phyloP scores from a whole-genome alignment of 2,113 vertebrate genomes.

The Coracopsis vasa region DNA sequence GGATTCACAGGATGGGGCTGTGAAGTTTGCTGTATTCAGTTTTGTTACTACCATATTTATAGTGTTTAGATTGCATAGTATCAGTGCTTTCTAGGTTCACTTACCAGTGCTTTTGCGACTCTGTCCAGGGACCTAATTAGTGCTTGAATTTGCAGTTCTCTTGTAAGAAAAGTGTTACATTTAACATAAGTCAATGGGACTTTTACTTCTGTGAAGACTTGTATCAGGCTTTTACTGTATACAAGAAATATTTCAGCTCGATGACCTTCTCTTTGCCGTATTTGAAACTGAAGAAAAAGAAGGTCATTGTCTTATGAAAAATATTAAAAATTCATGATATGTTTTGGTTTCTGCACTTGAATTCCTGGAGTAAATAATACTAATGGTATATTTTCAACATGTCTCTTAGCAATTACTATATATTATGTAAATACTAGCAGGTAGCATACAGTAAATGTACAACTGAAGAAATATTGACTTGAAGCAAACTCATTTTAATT shows the following conservation, averaged over 20 bases:
- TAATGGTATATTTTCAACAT: conserved; percentile 53
- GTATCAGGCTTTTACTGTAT: conserved; percentile 37
- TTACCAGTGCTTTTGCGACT: background rate
- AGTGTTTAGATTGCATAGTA: conserved; percentile 34
- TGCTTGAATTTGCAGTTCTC: conserved; percentile 41
- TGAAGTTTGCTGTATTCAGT: conserved; percentile 7
- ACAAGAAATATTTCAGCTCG: conserved; percentile 26
- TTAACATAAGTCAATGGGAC: conserved; percentile 61
- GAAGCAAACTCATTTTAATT: conserved; percentile 55
- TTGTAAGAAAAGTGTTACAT: conserved; percentile 50
- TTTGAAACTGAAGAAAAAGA: conserved; percentile 52
- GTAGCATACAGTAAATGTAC: conserved; percentile 59
- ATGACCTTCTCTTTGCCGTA: conserved; percentile 26
- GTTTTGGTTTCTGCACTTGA: conserved; percentile 49
- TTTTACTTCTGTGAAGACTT: conserved; percentile 42
- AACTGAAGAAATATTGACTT: conserved; percentile 37
- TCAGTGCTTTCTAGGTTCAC: conserved; percentile 32
- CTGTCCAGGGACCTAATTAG: conserved; percentile 62
- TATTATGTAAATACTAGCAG: conserved; percentile 58
- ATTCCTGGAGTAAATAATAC: conserved; percentile 68
- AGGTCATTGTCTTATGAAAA: conserved; percentile 53
- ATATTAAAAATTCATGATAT: conserved; percentile 61
- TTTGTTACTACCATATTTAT: conserved; percentile 7
- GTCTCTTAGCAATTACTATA: conserved; percentile 59
- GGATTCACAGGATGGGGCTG: background rate